Conservation (phyloP, 1,140 invertebrate species). For the Adoxophyes honmai region DNA sequence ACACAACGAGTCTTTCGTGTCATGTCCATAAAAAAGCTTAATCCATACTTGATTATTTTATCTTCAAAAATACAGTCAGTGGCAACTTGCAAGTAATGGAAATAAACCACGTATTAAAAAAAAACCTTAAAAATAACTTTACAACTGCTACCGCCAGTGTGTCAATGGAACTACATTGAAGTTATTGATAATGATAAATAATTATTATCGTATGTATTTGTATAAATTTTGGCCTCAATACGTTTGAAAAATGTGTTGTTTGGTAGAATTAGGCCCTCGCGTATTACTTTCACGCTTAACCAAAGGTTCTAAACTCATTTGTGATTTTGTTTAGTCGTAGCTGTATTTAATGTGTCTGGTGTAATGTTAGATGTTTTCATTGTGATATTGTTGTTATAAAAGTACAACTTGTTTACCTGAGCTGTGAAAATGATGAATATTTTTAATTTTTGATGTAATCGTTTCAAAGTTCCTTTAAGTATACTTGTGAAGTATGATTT, state of each 20-base stretch:
- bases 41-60: too few species aligned
- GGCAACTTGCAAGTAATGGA: too few species aligned
- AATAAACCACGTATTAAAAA: too few species aligned
- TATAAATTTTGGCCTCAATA: not conserved
- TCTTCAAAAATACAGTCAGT: too few species aligned
- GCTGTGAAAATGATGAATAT: slow-evolving; percentile 23
- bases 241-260: not conserved
- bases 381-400: slow-evolving; percentile 31
- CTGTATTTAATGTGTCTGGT: not conserved
- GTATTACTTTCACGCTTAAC: slow-evolving; percentile 2
- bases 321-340: not conserved
- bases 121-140: too few species aligned
- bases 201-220: too few species aligned
- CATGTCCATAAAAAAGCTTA: too few species aligned
- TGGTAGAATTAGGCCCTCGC: not conserved
- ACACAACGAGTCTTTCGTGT: too few species aligned
- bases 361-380: slow-evolving; percentile 17
- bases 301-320: not conserved
- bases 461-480: slow-evolving; percentile 23
- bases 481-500: slow-evolving; percentile 16
- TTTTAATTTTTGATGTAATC: slow-evolving; percentile 21
- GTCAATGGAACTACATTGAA: too few species aligned
- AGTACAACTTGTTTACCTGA: slow-evolving; percentile 26
- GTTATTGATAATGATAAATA: too few species aligned
- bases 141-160: too few species aligned